Base-by-base conservation (phyloP, 2,113 vertebrate genomes). In the Panurus biarmicus region DNA sequence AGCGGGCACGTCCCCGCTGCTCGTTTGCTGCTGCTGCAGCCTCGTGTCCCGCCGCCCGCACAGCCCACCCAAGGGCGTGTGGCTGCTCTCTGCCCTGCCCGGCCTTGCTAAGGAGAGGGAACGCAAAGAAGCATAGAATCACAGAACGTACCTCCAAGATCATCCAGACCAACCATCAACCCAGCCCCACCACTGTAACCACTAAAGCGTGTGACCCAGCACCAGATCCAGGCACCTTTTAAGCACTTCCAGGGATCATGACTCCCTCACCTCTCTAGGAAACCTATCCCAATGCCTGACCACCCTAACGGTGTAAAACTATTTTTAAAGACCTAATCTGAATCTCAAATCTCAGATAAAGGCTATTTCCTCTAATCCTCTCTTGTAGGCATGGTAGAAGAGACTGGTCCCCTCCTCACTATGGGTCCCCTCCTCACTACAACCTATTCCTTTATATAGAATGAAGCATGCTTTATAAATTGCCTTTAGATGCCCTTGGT, bases 1-100 rank as follows among this genome's bases (percentile, higher is more conserved):
- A 1, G 2, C 1, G 18, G 4, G 36, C 31, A 9, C 33, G 25
- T 23, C 4, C 4, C 4, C 1, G 9, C 16, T 1, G 12, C 26
- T 6, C 5, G 1, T 6, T 4, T 4, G 25, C 11, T 4, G 50
- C 29, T 10, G 22, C 3, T 10, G 45, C 5, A 10, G 58, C 17
- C 6, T n/a, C n/a, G 12, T 1, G 13, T 7, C 7, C 6, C 22
- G 21, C 56, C 26, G 28, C 16, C 44, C 38, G 36, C 50, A 5
- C 62, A 7, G 40, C 62, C 20, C 38, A 0, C 26, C 28, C 42
- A 0, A 1, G 16, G 22, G 18, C 9, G 6, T 8, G 47, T 5
- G 21, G 51, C 47, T 24, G 58, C 36, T 4, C 14, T 2, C 36
- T 5, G 67, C 19, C 21, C 22, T 2, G 0, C 36, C 25, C 6